Percentiles rank a stretch among this genome's conserved stretches.
Evolutionary conservation across 2,888 invertebrate species (phyloP).

Genomic region (Euzophera pinguis): DNA sequence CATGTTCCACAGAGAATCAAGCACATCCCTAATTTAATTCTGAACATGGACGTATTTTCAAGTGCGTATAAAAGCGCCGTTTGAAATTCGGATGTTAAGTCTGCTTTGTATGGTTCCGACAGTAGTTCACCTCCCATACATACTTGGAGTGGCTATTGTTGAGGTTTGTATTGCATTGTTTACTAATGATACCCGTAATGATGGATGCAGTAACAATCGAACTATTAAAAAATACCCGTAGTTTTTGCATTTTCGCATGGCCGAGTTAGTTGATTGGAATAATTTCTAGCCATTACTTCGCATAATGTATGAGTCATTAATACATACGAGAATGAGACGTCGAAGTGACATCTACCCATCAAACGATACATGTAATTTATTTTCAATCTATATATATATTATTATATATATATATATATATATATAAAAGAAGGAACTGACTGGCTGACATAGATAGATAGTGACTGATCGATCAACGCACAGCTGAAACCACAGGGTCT

Average conservation of each 20-base stretch:
- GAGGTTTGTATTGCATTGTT: neutral
- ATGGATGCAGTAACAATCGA: neutral
- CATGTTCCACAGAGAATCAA: neutral
- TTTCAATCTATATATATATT: too few relatives aligned
- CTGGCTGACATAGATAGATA: too few relatives aligned
- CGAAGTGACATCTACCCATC: too few relatives aligned
- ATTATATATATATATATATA: too few relatives aligned
- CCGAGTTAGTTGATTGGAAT: neutral
- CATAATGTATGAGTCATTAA: too few relatives aligned
- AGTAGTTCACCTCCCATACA: neutral
- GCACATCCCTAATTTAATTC: neutral
- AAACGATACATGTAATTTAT: too few relatives aligned
- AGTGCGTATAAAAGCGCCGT: constrained; percentile 3
- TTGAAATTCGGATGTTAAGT: neutral
- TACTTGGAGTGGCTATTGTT: neutral
- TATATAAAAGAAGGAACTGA: too few relatives aligned
- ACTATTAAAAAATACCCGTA: neutral
- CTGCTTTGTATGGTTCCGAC: constrained; percentile 2
- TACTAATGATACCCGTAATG: constrained; percentile 1
- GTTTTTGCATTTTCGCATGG: neutral
- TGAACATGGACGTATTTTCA: constrained; percentile 1
- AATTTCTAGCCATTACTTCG: neutral
- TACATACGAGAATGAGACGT: too few relatives aligned
- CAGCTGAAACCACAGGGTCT: too few relatives aligned
- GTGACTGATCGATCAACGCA: too few relatives aligned